Evolutionary conservation across 2,888 invertebrate species (phyloP), one percentile per base, ranked within the genome.

Genomic region (Aleiodes leptofemur): DNA sequence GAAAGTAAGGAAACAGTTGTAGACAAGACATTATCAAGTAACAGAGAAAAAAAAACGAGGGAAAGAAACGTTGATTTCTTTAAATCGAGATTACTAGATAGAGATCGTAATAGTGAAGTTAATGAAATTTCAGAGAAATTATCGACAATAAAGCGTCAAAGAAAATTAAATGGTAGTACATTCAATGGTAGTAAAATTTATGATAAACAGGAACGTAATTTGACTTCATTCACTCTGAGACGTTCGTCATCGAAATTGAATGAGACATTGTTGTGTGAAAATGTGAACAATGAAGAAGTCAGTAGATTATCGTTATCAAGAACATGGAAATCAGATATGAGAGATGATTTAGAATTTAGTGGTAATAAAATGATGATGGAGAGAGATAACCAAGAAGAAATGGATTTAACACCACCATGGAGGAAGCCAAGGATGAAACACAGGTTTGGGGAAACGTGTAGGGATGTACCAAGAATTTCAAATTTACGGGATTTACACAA

Each of bases 331-430:
- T 38, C 71, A 0, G 76, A 79, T 5, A 59, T 23, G 5, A 34
- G 53, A n/a, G 68, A 77, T 38, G 69, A 76, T 5, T 29, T 9
- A 16, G 13, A 64, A 5, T 50, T 64, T 16, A 43, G 48, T 16
- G 11, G 38, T 38, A 31, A 4, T 66, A 72, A 0, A 73, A 56
- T 55, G 31, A 66, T 7, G 69, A 76, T 51, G 61, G 31, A 64
- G 11, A 61, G 16, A 61, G 38, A 68, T 50, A 8, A 2, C 9
- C 76, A 80, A 23, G 72, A 76, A 0, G 84, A 84, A 34, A 83
- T 87, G 74, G 89, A 89, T 72, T 56, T 89, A 69, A 87, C 82
- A 3, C 88, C 89, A 7, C 87, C 89, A 0, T 89, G 89, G 89
- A 79, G 88, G 43, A 85, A 82, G 5, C 77, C 83, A 0, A 80